Base-by-base conservation (phyloP, 2,113 vertebrate species). In the Thymallus thymallus region DNA sequence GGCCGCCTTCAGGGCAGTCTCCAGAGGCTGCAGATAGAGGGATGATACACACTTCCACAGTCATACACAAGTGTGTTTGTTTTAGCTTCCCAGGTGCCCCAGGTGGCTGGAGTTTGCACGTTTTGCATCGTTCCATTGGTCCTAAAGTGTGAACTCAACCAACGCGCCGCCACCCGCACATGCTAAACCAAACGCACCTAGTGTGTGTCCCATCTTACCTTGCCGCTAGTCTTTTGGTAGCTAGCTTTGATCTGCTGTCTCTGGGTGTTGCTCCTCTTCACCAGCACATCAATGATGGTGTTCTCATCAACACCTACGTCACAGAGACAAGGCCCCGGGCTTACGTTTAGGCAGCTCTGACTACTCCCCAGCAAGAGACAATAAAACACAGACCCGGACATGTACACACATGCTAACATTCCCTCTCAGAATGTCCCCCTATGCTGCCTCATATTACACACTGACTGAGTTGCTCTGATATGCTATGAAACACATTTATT, bases 241-340 rank as follows among this genome's bases (percentile, higher is more conserved):
- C 94, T 93, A 35, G 89, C 87, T 87, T 96, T 97, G 81, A 98
- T 97, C 85, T 96, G 91, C 79, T 98, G 97, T 1, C 96, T 94
- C 82, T 99, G 95, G 16, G 86, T 86, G 3, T 96, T 98, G 86
- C 86, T 97, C 84, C 96, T 94, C 87, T 93, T 96, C 60, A 95
- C 96, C 69, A 98, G 84, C 46, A 96, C 88, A 13, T 95, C 93
- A 82, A 98, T 98, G 74, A 99, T 98, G 70, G 96, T 98, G 69
- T 90, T 93, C 89, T 99, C 97, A 88, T 98, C 96, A 76, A 98
- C 96, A 78, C 97, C 97, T 99, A 69, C 26, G 30, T 5, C 13
- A 75, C n/a, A 72, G 23, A 67, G 2, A 55, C n/a, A 23, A 32
- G n/a, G n/a, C n/a, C n/a, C n/a, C n/a, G 13, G 16, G 12, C 48